Evolutionary conservation across 23 tunicate genomes (phyloP).

Genomic region (Styela plicata): DNA sequence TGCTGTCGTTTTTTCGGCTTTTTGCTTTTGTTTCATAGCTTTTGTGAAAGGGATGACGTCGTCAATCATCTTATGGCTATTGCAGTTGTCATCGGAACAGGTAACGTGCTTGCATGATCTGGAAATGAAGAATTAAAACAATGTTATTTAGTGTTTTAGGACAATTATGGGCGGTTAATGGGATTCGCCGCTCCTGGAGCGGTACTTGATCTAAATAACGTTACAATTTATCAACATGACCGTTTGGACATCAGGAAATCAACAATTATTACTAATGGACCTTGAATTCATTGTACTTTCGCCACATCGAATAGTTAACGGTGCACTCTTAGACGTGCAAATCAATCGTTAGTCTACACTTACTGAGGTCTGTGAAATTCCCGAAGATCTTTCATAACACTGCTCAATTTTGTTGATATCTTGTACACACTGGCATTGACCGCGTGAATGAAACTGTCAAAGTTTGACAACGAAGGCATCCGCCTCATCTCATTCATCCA

Average conservation of each 20-base stretch:
- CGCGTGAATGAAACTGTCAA: background rate
- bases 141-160: too few relatives aligned
- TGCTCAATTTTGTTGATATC: background rate
- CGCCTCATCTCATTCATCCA: background rate
- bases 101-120: background rate
- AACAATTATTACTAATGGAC: too few relatives aligned
- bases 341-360: background rate
- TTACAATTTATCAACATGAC: too few relatives aligned
- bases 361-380: slow-evolving; percentile 18
- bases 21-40: background rate
- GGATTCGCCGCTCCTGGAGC: too few relatives aligned
- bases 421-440: slow-evolving; percentile 6
- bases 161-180: too few relatives aligned
- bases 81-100: background rate
- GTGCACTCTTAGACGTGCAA: too few relatives aligned
- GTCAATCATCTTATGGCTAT: background rate
- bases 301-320: too few relatives aligned
- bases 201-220: too few relatives aligned
- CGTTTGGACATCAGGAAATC: too few relatives aligned
- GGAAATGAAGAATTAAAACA: background rate
- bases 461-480: background rate
- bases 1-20: background rate
- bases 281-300: too few relatives aligned
- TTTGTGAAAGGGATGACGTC: background rate
- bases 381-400: slow-evolving; percentile 10